phyloP scores from a whole-genome alignment of 2,113 vertebrate genomes.

The Perca fluviatilis region DNA sequence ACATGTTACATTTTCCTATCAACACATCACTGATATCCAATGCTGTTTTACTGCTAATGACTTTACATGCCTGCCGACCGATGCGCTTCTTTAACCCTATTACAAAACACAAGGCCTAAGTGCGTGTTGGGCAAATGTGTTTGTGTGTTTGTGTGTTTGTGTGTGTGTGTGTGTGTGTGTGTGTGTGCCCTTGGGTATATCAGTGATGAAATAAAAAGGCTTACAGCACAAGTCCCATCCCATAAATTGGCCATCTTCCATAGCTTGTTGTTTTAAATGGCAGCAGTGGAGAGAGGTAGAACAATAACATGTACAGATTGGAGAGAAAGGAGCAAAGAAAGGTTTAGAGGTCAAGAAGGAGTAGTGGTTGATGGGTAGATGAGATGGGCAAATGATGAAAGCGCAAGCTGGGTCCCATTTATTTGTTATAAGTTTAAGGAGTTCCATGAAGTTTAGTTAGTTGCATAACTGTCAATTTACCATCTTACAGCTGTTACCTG shows the following conservation, averaged over 20 bases:
- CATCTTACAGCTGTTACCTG: background rate
- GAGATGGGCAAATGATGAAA: background rate
- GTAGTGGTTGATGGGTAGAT: background rate
- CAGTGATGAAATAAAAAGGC: conserved; percentile 60
- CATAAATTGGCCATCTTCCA: conserved; percentile 31
- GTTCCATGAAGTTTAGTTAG: no score
- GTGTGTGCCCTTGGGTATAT: conserved; percentile 33
- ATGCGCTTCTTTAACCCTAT: conserved; percentile 30
- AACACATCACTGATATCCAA: conserved; percentile 34
- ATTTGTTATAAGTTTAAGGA: no score
- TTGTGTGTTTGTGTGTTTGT: conserved; percentile 9
- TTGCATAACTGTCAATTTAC: background rate
- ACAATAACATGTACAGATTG: conserved; percentile 6
- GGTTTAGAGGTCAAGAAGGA: background rate
- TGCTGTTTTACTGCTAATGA: conserved; percentile 45
- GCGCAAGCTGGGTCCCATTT: background rate
- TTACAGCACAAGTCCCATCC: conserved; percentile 46
- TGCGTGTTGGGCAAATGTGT: background rate
- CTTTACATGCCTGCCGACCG: conserved; percentile 29
- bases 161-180: conserved; percentile 14
- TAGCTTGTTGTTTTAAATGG: conserved; percentile 44
- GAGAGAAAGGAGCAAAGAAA: background rate
- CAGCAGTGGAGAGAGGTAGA: conserved; percentile 1
- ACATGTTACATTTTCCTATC: conserved; percentile 29
- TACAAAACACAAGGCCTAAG: conserved; percentile 23